Evolutionary conservation across 2,888 invertebrate species (phyloP), one percentile per base, ranked within the genome.

Genomic region (Andrena minutula): DNA sequence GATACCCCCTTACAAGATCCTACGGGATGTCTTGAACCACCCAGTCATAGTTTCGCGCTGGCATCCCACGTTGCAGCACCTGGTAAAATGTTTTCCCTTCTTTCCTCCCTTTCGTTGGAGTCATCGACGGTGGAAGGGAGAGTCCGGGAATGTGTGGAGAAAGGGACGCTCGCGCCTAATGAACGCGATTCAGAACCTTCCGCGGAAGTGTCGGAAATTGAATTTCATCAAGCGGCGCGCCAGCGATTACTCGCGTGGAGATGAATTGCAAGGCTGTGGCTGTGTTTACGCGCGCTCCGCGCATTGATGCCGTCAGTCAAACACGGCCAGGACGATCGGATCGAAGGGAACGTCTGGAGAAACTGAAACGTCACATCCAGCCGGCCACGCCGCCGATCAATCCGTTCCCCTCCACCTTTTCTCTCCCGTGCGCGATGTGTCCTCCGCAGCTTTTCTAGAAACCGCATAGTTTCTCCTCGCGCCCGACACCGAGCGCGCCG

Each of bases 161-260:
- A 70, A 70, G 56, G 74, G 61, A 77, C 77, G 56, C 30, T 65
- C 41, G 70, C 26, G 72, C 79, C 79, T 84, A 84, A 84, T 84
- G 84, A 84, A 79, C 83, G 84, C 84, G 83, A 84, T 84, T 84
- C 83, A 84, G 69, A 84, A 84, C 63, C 83, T 83, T 84, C 75
- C 83, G 70, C 73, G 81, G 81, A 83, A 83, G 75, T 84, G 84
- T 83, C 83, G 79, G 84, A 84, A 84, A 83, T 84, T 83, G 84
- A 84, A 84, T 84, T 83, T 84, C 84, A 84, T 84, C 83, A 75
- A 16, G 75, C 66, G 68, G 60, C 82, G 73, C 71, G 71, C 70
- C 28, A 35, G 75, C 76, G 83, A 79, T 79, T 83, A 83, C 66
- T 70, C 73, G 64, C 65, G 70, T 56, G 66, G 79, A 83, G 75